A percentile compares a stretch with the other conserved stretches of the same genome.
Evolutionary conservation across 2,113 vertebrate genomes (phyloP).

Genomic region (Nothoprocta perdicaria): DNA sequence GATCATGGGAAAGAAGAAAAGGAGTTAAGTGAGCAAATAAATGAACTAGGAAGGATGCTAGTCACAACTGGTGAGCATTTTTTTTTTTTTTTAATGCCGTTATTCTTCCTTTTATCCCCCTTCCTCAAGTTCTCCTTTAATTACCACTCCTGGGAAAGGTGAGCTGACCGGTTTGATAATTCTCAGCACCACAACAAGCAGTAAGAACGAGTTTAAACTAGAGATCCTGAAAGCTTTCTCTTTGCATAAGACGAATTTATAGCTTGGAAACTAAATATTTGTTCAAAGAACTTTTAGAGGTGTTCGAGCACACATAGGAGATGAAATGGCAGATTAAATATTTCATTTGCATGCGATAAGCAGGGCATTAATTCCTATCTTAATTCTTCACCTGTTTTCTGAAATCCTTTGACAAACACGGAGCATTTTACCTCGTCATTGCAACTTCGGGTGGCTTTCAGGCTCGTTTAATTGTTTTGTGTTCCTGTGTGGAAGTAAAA

Average conservation of each 20-base stretch:
- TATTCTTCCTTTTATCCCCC: conserved; percentile 6
- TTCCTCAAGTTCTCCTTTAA: conserved; percentile 28
- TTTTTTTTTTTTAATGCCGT: neutral
- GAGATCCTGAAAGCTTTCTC: conserved; percentile 66
- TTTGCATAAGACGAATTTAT: conserved; percentile 70
- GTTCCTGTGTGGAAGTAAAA: neutral
- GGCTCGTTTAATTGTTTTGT: neutral
- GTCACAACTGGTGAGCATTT: neutral
- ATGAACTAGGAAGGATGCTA: neutral
- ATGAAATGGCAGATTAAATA: conserved; percentile 59
- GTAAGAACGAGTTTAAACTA: conserved; percentile 66
- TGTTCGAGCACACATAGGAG: conserved; percentile 53
- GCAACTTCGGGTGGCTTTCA: neutral
- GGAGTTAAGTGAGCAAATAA: neutral
- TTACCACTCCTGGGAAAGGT: conserved; percentile 61
- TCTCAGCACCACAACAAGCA: conserved; percentile 34
- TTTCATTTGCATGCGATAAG: conserved; percentile 39
- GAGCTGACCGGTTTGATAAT: conserved; percentile 60
- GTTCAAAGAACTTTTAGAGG: conserved; percentile 63
- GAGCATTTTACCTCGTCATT: neutral
- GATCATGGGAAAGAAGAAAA: neutral
- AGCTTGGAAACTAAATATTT: conserved; percentile 70
- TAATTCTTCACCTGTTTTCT: conserved; percentile 61
- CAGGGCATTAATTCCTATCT: conserved; percentile 10
- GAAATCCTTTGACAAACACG: conserved; percentile 51